Evolutionary conservation across 2,113 vertebrate genomes (phyloP), one percentile per base, ranked within the genome.

Genomic region (Hemichromis elongatus): DNA sequence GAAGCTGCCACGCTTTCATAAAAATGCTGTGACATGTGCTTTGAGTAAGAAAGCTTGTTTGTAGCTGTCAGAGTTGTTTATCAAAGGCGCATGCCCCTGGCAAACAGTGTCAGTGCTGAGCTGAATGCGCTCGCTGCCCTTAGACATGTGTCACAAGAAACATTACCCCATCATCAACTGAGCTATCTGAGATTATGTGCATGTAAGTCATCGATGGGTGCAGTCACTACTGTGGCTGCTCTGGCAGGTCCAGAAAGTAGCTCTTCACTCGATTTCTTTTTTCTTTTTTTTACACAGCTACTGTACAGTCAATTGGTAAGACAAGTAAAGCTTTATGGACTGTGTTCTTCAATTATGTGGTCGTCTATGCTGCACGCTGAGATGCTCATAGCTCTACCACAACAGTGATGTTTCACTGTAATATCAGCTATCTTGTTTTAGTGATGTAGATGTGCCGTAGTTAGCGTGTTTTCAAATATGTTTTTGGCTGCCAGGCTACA

Each of bases 401-500:
- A 47, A 40, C 30, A 14, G 57, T 54, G 42, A 82, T 82, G 52
- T 82, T 89, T 45, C 77, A 42, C 55, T 18, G 61, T 86, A 79
- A 90, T 87, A 84, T 90, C 89, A 85, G 83, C 84, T 81, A 54
- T 75, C 59, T 75, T 52, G 81, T 81, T 66, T 63, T 85, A 86
- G 77, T 50, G 28, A 88, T 77, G 80, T 88, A 61, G 57, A 45
- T 54, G 5, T 52, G 59, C 42, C 54, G 73, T 7, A 70, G 73
- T 18, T 18, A 10, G 21, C 81, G 40, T 30, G 8, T 77, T 85
- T 83, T 59, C 45, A 84, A 24, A 90, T 52, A 78, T 86, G 85
- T 79, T 91, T 91, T 57, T 30, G 26, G 45, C 45, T 52, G 28
- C 70, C 70, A 75, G 70, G 70, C 45, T 66, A 5, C 45, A 75